Base-by-base conservation (phyloP, 2,113 vertebrate genomes). In the Melanerpes formicivorus region DNA sequence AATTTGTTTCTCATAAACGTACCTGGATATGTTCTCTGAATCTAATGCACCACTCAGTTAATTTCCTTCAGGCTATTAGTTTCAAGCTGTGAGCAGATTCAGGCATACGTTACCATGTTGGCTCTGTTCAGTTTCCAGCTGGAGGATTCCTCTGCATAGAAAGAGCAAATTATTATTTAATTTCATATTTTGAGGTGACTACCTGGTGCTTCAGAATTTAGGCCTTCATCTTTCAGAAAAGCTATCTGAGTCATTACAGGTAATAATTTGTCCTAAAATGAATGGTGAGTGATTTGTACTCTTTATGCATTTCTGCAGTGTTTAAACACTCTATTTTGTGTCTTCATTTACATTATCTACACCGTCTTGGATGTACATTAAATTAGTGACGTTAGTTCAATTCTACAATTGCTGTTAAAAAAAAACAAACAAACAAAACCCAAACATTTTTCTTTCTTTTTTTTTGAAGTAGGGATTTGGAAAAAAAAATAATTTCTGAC, bases 61-160 rank as follows among this genome's bases (percentile, higher is more conserved):
- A 82, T 73, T 63, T 86, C 44, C 77, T 52, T 46, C 62, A 73
- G 44, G 73, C 86, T 77, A 30, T 54, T 82, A 89, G 42, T 70
- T 90, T 94, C 77, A 88, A 72, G 48, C 87, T 90, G 82, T 73
- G 91, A 90, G 80, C 72, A 88, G 70, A 58, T 84, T 92, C 55
- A 84, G 80, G 50, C 34, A 25, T 67, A 78, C 2, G 1, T 78
- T 72, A 34, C 63, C 11, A 11, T 2, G 1, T 18, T 73, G 62
- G 5, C 50, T 86, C 37, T 46, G 26, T 63, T 91, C 58, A 34
- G 7, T 65, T 93, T 88, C 62, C 70, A 90, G 8, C 13, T 50
- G 48, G 29, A 92, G 52, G 55, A 59, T 56, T 63, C 30, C 58
- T 81, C 87, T 93, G 42, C 23, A 59, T 75, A 46, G 73, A 91